Conservation (phyloP, 2,888 invertebrate genomes). For the Neoascia interrupta region DNA sequence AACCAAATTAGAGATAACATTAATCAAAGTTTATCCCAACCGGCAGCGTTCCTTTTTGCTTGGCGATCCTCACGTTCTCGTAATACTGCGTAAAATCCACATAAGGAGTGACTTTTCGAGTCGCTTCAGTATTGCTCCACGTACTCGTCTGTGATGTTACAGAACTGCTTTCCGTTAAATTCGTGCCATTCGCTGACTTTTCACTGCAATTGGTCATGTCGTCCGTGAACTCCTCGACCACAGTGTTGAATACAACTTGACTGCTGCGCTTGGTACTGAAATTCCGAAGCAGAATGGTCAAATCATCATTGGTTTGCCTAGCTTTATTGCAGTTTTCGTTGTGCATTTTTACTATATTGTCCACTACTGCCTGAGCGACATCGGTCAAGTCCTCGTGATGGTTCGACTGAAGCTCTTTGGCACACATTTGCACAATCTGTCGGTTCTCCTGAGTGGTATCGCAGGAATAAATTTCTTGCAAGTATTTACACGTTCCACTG, state of each 20-base stretch:
- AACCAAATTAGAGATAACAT: constrained; percentile 34
- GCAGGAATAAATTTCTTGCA: constrained; percentile 88
- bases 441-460: constrained; percentile 89
- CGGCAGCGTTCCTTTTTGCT: constrained; percentile 84
- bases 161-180: constrained; percentile 48
- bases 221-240: constrained; percentile 82
- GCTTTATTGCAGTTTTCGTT: constrained; percentile 84
- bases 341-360: constrained; percentile 91
- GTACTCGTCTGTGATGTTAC: constrained; percentile 37
- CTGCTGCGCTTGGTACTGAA: constrained; percentile 83
- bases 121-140: constrained; percentile 81
- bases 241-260: constrained; percentile 83
- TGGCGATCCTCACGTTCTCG: constrained; percentile 85
- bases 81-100: constrained; percentile 92
- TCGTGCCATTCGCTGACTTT: constrained; percentile 39
- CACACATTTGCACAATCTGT: constrained; percentile 88
- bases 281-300: constrained; percentile 91
- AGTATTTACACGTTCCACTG: constrained; percentile 90
- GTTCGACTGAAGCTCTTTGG: constrained; percentile 84
- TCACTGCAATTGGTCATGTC: constrained; percentile 36
- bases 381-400: constrained; percentile 89
- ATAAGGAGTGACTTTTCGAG: constrained; percentile 88
- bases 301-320: constrained; percentile 84
- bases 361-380: constrained; percentile 92
- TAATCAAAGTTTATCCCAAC: constrained; percentile 81